These are phyloP conservation scores for rabbit (Oryctolagus cuniculus) DNA, from an alignment of 2,113 vertebrate genomes.

Conservation along the genomic window mOryCun1.1 NC_091442.1:6288501-6289000, in stretches of 20 bases:
- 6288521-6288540: background rate
- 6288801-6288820: no score
- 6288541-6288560: background rate
- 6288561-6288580: background rate
- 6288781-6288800: background rate
- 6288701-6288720: background rate
- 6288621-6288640: rapidly evolving
- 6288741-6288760: background rate
- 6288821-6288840: no score
- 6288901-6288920: no score
- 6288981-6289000: no score
- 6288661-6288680: background rate
- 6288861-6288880: no score
- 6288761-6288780: rapidly evolving
- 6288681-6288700: background rate
- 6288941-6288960: no score
- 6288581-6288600: background rate
- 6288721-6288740: background rate
- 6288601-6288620: background rate
- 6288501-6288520: background rate
- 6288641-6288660: background rate
- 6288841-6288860: no score
- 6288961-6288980: no score
- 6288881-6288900: no score
- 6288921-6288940: no score